Conservation (phyloP, 1,140 invertebrate genomes). For the Drosophila bocki region DNA sequence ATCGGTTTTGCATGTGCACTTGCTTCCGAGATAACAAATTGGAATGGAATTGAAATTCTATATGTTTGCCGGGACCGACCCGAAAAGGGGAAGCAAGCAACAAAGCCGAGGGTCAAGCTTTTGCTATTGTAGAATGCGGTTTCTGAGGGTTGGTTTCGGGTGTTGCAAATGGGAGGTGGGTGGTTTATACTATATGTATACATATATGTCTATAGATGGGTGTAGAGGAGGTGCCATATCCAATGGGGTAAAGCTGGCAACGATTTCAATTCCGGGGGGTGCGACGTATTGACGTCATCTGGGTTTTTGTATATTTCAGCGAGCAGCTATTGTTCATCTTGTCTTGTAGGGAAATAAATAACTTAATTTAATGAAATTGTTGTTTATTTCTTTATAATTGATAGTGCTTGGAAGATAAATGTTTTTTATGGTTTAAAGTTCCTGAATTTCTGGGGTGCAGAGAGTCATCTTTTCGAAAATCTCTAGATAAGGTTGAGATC, state of each 20-base stretch:
- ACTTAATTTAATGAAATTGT: constrained; percentile 13
- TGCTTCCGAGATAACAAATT: constrained; percentile 77
- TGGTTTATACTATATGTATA: constrained; percentile 1
- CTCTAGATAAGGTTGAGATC: not conserved
- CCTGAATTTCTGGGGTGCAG: not conserved
- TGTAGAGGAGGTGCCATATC: constrained; percentile 15
- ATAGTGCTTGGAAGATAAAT: not conserved
- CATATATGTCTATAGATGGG: not conserved
- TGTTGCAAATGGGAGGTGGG: constrained; percentile 5
- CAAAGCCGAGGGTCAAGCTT: constrained; percentile 44
- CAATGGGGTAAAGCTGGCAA: constrained; percentile 22
- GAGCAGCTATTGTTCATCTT: not conserved
- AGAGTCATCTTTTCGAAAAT: not conserved
- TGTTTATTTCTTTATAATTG: not conserved
- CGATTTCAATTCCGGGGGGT: constrained; percentile 23
- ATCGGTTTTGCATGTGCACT: constrained; percentile 45
- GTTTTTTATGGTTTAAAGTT: not conserved
- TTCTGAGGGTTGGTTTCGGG: constrained; percentile 13
- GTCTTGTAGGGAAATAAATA: constrained; percentile 2
- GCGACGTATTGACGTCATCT: constrained; percentile 55
- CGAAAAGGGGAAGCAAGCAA: constrained; percentile 68
- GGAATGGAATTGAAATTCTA: constrained; percentile 75
- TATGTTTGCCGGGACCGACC: constrained; percentile 42
- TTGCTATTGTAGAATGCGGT: constrained; percentile 36
- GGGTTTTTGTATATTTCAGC: constrained; percentile 4